Evolutionary conservation across 2,113 vertebrate genomes (phyloP).

Genomic region (Orycteropus afer): DNA sequence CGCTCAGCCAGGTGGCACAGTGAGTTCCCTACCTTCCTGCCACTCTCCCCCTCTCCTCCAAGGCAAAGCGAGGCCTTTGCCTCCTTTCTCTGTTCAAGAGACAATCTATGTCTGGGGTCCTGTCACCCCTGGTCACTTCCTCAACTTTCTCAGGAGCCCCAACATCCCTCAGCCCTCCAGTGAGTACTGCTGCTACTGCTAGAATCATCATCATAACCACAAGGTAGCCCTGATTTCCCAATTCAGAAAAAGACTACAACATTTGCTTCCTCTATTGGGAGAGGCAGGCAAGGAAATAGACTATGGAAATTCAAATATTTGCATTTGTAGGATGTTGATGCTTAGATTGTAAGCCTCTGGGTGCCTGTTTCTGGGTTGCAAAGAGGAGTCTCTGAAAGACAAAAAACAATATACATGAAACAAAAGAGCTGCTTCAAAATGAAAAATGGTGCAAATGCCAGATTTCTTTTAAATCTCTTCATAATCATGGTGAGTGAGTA

Average conservation of each 20-base stretch:
- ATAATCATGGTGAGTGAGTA: not conserved
- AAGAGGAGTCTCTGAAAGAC: not conserved
- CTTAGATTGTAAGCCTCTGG: not conserved
- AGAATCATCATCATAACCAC: no score
- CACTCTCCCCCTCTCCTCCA: not conserved
- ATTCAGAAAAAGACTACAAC: not conserved
- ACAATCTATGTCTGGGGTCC: not conserved
- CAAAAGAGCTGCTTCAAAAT: not conserved
- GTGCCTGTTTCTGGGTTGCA: not conserved
- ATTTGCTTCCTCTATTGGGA: not conserved
- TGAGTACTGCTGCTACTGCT: not conserved
- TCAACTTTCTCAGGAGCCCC: not conserved
- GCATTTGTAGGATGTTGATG: not conserved
- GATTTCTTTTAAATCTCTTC: not conserved
- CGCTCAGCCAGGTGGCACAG: not conserved
- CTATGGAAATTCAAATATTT: not conserved
- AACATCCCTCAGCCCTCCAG: not conserved
- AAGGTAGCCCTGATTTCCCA: not conserved
- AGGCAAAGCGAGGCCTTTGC: not conserved
- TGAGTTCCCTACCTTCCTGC: not conserved
- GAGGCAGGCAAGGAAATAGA: not conserved
- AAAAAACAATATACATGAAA: not conserved
- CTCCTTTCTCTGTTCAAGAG: not conserved
- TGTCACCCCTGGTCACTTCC: not conserved
- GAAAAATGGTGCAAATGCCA: not conserved